Conservation (phyloP, 2,113 vertebrate species). For the Willisornis vidua region DNA sequence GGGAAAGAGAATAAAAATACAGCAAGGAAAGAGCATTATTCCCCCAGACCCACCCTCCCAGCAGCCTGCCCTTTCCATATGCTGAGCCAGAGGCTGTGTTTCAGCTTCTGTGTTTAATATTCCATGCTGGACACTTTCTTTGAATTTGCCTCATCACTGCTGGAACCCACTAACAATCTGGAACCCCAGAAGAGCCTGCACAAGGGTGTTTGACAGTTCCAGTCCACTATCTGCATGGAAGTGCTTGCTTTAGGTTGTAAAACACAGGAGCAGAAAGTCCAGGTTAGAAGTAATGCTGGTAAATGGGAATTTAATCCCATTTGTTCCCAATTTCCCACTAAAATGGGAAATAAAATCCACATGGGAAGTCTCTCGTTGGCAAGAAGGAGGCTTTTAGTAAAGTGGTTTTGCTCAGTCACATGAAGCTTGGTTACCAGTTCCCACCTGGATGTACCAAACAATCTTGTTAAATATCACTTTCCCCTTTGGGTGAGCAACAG, state of each 20-base stretch:
- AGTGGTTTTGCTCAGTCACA: neutral
- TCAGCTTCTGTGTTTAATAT: neutral
- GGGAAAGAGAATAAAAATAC: neutral
- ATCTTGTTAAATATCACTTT: neutral
- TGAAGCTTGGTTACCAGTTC: neutral
- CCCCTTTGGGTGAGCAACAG: neutral
- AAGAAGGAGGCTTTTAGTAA: neutral
- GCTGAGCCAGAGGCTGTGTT: rapidly evolving
- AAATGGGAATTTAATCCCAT: neutral
- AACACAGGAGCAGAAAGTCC: neutral
- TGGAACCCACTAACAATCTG: neutral
- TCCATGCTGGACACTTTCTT: neutral
- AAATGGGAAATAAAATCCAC: neutral
- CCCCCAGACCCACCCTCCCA: neutral
- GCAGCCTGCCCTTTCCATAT: neutral
- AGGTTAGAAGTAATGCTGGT: neutral
- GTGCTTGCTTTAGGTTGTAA: neutral
- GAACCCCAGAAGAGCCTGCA: neutral
- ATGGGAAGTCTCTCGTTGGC: neutral
- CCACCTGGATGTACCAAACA: too few species aligned
- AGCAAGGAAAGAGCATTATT: neutral
- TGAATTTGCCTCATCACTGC: neutral
- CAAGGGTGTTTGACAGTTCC: neutral
- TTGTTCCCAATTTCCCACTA: neutral
- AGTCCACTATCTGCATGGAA: neutral